Evolutionary conservation across 2,113 vertebrate species (phyloP).

Genomic region (Dipodomys spectabilis): DNA sequence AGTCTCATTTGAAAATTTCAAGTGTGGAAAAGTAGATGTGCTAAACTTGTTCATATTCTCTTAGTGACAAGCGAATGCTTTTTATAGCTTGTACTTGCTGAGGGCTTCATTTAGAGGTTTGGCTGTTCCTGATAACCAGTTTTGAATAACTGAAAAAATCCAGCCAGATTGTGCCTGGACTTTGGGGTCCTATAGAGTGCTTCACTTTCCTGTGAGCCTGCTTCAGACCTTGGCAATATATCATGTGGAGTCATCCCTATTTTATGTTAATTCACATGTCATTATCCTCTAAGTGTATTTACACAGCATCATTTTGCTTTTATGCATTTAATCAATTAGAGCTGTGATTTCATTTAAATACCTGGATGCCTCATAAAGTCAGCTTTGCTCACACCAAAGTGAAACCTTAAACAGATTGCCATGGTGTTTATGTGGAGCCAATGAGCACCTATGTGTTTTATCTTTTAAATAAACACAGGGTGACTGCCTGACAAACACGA

Average conservation of each 20-base stretch:
- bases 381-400: conserved; percentile 30
- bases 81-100: conserved; percentile 74
- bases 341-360: conserved; percentile 75
- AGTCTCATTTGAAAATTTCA: conserved; percentile 72
- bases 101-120: conserved; percentile 60
- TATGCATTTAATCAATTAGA: conserved; percentile 71
- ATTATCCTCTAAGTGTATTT: conserved; percentile 69
- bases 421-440: conserved; percentile 29
- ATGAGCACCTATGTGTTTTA: conserved; percentile 46
- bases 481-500: background rate
- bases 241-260: background rate
- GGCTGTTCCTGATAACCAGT: conserved; percentile 48
- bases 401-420: background rate
- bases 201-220: background rate
- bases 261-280: conserved; percentile 61
- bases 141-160: conserved; percentile 62
- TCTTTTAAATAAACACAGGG: conserved; percentile 58
- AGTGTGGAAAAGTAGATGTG: conserved; percentile 70
- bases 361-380: conserved; percentile 73
- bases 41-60: conserved; percentile 76
- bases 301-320: conserved; percentile 63
- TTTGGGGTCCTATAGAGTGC: background rate
- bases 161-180: background rate
- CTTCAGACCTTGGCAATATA: background rate
- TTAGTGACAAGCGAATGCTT: conserved; percentile 69